Percentiles rank a stretch among this genome's conserved stretches.
phyloP scores from a whole-genome alignment of 2,113 vertebrate genomes.

The Silurus glanis region DNA sequence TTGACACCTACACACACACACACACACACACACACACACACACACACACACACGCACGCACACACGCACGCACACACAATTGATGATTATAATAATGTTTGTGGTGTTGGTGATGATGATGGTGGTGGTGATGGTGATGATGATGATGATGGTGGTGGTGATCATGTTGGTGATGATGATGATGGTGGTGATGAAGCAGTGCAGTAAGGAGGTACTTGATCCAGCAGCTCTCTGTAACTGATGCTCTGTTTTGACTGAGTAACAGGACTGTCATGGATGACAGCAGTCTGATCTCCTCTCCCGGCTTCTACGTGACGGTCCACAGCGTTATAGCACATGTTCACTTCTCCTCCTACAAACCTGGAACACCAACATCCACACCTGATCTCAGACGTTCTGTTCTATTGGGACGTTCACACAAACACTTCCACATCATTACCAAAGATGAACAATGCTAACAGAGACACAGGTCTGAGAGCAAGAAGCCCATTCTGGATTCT shows the following conservation, averaged over 20 bases:
- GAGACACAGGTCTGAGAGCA: background rate
- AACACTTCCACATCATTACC: background rate
- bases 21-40: background rate
- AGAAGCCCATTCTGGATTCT: background rate
- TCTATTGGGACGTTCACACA: background rate
- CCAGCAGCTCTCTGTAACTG: conserved; percentile 84
- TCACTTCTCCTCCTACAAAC: conserved; percentile 91
- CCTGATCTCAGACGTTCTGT: background rate
- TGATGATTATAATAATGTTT: too few species aligned
- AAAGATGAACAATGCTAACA: background rate
- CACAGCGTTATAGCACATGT: conserved; percentile 92
- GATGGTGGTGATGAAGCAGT: background rate
- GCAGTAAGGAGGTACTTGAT: conserved; percentile 75
- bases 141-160: too few species aligned
- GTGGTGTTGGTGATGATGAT: too few species aligned
- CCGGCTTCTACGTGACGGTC: conserved; percentile 89
- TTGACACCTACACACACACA: conserved; percentile 81
- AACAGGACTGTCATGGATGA: conserved; percentile 94
- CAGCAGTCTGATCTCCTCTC: conserved; percentile 81
- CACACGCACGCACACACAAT: too few species aligned
- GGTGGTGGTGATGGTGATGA: too few species aligned
- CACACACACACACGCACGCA: too few species aligned
- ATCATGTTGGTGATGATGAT: background rate
- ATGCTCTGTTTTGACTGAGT: conserved; percentile 81
- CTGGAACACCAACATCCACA: conserved; percentile 66